Evolutionary conservation across 2,113 vertebrate species (phyloP).

Genomic region (Lepus americanus): DNA sequence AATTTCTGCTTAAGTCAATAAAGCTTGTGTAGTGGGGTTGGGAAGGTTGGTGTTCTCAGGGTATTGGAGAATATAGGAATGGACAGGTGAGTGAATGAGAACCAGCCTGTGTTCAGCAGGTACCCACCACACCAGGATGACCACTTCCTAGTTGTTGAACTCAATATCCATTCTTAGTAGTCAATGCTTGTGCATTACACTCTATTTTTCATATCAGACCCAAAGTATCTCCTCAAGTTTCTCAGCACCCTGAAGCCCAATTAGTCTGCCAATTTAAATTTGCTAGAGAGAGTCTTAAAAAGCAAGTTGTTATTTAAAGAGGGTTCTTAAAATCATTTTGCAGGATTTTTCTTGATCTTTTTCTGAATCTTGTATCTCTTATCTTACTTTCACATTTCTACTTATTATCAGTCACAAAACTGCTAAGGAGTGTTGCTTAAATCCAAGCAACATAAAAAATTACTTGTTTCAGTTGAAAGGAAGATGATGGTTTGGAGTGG

Average conservation of each 20-base stretch:
- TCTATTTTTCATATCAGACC: not conserved
- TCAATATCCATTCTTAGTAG: not conserved
- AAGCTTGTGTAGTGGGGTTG: not conserved
- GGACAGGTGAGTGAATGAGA: not conserved
- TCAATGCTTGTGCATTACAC: not conserved
- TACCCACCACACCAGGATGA: not conserved
- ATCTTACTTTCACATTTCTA: slow-evolving; percentile 4
- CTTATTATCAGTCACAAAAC: not conserved
- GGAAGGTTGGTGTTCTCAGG: not conserved
- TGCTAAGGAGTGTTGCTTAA: not conserved
- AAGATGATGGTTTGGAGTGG: not conserved
- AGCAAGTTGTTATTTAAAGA: not conserved
- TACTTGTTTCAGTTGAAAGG: not conserved
- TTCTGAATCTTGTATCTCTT: not conserved
- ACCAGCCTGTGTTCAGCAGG: not conserved
- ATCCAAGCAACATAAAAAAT: not conserved
- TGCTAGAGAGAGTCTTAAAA: not conserved
- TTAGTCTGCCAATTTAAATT: slow-evolving; percentile 24
- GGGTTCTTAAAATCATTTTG: not conserved
- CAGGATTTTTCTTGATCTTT: not conserved
- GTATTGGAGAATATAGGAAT: not conserved
- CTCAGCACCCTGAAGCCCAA: not conserved
- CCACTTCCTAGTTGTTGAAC: not conserved
- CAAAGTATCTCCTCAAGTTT: not conserved
- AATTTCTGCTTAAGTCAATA: slow-evolving; percentile 57